A percentile compares a stretch with the other conserved stretches of the same genome.
These are phyloP conservation scores for Idaea aversata DNA, from an alignment of 2,888 invertebrate genomes.

Conservation along the genomic window DNA sequence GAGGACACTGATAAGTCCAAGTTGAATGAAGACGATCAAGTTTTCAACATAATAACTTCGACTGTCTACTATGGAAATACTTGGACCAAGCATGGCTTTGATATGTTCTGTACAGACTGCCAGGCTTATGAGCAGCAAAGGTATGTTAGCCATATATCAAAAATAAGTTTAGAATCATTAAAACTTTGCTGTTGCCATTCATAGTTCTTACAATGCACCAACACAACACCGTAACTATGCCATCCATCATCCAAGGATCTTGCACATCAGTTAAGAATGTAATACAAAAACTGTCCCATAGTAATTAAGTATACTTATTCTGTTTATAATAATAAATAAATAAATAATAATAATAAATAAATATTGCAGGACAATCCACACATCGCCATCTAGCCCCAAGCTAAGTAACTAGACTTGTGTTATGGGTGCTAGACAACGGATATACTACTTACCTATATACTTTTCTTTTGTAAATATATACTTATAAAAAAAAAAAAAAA, in stretches of 20 bases:
- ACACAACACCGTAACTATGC: neutral
- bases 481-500: too few species aligned
- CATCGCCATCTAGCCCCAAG: too few species aligned
- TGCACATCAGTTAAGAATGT: neutral
- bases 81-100: conserved; percentile 84
- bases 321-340: too few species aligned
- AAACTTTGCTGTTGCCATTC: neutral
- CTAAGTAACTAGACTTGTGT: too few species aligned
- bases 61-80: conserved; percentile 84
- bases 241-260: neutral
- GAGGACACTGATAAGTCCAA: conserved; percentile 66
- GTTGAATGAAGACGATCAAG: conserved; percentile 82
- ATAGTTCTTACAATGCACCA: neutral
- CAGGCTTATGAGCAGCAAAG: conserved; percentile 77
- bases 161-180: neutral
- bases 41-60: conserved; percentile 88
- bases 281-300: neutral
- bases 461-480: too few species aligned
- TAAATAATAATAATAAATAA: too few species aligned
- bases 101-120: conserved; percentile 83
- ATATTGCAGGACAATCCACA: too few species aligned
- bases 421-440: too few species aligned
- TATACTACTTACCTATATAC: too few species aligned
- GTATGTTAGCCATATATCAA: conserved; percentile 36
- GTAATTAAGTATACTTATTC: too few species aligned